Evolutionary conservation across 2,113 vertebrate genomes (phyloP), one percentile per base, ranked within the genome.

Genomic region (Eretmochelys imbricata): DNA sequence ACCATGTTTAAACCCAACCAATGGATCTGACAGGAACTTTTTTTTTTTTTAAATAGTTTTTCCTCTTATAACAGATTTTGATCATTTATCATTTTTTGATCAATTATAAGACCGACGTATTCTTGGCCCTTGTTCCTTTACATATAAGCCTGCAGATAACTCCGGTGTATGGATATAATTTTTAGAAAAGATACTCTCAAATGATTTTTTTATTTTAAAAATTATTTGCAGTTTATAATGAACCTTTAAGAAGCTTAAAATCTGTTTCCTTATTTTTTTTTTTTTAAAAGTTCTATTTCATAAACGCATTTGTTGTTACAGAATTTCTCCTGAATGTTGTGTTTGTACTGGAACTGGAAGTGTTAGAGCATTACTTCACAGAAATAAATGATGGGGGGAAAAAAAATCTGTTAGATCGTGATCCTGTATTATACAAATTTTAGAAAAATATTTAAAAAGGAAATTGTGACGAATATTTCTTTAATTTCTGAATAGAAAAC

Each of bases 251-350:
- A 31, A 84, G n/a, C 62, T 84, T n/a, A 11, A 88, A 85, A 29
- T 20, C 31, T 75, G 3, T 48, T 50, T 86, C 31, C 17, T 72
- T 13, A 17, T 22, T n/a, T 0, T 0, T 0, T 0, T 0, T 0
- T 0, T 1, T 72, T 84, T 88, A 79, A 88, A 75, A 88, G 8
- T 14, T 82, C 50, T 80, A 0, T 49, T 87, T 84, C 84, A 89
- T 20, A 88, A 95, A 57, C 49, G 48, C 42, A 19, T 88, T 57
- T 17, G 13, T 85, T 84, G 89, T 48, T 27, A 88, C 50, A 48
- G 19, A 51, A 72, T 84, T 62, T 50, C 35, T 81, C 3, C 53
- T 82, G 51, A 89, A 80, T 29, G 35, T 90, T 22, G 35, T 5
- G 16, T 4, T 65, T n/a, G 62, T 17, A 65, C 17, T 65, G 62